Evolutionary conservation across 1,140 invertebrate species (phyloP), one percentile per base, ranked within the genome.

Genomic region (Campodea augens): DNA sequence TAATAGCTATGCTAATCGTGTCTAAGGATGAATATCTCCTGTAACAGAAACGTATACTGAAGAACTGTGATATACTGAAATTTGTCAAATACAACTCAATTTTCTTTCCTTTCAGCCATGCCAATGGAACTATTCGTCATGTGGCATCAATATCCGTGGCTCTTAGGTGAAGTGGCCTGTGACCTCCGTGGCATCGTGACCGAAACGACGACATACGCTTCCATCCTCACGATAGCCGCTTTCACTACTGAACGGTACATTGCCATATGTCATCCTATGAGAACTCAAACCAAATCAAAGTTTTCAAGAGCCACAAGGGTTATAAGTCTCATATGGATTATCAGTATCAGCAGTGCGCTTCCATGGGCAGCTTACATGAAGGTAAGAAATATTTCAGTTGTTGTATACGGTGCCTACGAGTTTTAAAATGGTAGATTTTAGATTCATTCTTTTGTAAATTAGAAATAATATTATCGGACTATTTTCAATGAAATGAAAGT

Each of bases 71-170:
- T n/a, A n/a, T n/a, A n/a, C n/a, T n/a, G n/a, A n/a, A n/a, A n/a
- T n/a, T n/a, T n/a, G n/a, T n/a, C n/a, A n/a, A n/a, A n/a, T n/a
- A n/a, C n/a, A n/a, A n/a, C n/a, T n/a, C n/a, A n/a, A n/a, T n/a
- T 32, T 32, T 15, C 15, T 10, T 60, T 57, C 51, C 59, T 76
- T 65, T 2, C 65, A 90, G 88, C 85, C 50, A 64, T 93, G 38
- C 89, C 89, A 1, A 77, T 86, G 55, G 89, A 95, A 55, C 64
- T 93, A 4, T 79, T 78, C 45, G 67, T 82, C 1, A 85, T 85
- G 55, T 93, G 87, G 86, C 82, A 91, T 58, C 85, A 91, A 57
- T 95, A 93, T 66, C 90, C 90, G 0, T 92, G 84, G 80, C 64
- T 71, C 25, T 72, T 91, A 39, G 88, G 88, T 0, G 68, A 77